phyloP scores from a whole-genome alignment of 2,797 vertebrate species.

The Myripristis murdjan region DNA sequence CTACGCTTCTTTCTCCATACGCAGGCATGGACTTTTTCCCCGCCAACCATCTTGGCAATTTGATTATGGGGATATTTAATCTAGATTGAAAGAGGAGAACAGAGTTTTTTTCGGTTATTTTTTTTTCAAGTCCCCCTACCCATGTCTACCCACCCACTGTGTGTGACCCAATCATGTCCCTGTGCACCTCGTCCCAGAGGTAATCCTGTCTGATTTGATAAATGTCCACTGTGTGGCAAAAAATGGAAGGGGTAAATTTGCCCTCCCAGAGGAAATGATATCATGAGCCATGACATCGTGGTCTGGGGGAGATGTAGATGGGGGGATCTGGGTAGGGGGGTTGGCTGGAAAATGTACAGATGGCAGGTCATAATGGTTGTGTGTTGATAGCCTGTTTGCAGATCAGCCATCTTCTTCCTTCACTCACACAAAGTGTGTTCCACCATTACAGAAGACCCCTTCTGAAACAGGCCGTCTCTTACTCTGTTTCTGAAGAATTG shows the following conservation, averaged over 20 bases:
- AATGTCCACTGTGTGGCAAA: slow-evolving; percentile 80
- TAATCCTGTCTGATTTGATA: slow-evolving; percentile 84
- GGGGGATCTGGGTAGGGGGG: slow-evolving; percentile 24
- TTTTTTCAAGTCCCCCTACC: slow-evolving; percentile 51
- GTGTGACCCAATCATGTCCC: slow-evolving; percentile 80
- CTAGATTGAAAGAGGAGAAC: slow-evolving; percentile 86
- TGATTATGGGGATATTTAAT: slow-evolving; percentile 86
- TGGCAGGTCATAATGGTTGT: slow-evolving; percentile 77
- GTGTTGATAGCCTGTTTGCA: slow-evolving; percentile 87
- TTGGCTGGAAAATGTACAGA: slow-evolving; percentile 83
- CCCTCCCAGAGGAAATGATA: slow-evolving; percentile 85
- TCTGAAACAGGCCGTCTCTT: slow-evolving; percentile 50
- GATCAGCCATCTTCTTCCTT: slow-evolving; percentile 73
- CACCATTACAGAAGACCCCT: slow-evolving; percentile 35
- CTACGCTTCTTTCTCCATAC: slow-evolving; percentile 70
- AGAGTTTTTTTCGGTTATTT: slow-evolving; percentile 1
- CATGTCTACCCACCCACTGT: slow-evolving; percentile 71
- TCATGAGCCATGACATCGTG: slow-evolving; percentile 83
- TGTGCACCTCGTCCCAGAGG: slow-evolving; percentile 72
- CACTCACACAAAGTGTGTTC: slow-evolving; percentile 52
- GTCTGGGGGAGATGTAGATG: slow-evolving; percentile 62
- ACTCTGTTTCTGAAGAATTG: slow-evolving; percentile 57
- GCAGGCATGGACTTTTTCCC: slow-evolving; percentile 78
- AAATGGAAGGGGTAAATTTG: slow-evolving; percentile 80
- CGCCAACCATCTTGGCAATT: slow-evolving; percentile 77